Evolutionary conservation across 2,797 vertebrate genomes (phyloP).

Genomic region (Pagetopsis macropterus): DNA sequence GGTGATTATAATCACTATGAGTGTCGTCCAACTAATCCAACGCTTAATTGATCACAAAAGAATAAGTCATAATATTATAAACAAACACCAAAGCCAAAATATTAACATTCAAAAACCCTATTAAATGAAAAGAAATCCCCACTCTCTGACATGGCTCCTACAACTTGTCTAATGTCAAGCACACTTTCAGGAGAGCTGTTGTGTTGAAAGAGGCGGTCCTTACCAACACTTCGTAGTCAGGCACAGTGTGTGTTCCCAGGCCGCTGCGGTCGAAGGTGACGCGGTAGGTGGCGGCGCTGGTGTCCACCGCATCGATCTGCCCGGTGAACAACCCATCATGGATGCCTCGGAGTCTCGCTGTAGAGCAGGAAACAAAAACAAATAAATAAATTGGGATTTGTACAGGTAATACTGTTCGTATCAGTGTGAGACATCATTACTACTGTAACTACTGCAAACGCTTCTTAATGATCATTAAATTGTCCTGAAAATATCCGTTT

Average conservation of each 20-base stretch:
- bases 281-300: constrained; percentile 95
- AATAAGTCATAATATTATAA: too few relatives aligned
- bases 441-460: too few relatives aligned
- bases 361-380: background rate
- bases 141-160: too few relatives aligned
- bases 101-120: too few relatives aligned
- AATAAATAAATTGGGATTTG: background rate
- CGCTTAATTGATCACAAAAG: too few relatives aligned
- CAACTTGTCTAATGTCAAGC: background rate
- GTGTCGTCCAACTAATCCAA: too few relatives aligned
- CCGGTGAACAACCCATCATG: constrained; percentile 98
- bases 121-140: too few relatives aligned
- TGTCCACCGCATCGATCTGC: constrained; percentile 98
- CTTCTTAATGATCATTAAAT: background rate
- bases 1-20: too few relatives aligned
- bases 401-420: background rate
- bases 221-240: constrained; percentile 99
- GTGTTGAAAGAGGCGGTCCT: constrained; percentile 61
- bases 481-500: background rate
- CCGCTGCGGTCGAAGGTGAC: constrained; percentile 97
- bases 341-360: constrained; percentile 94
- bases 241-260: constrained; percentile 97
- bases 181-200: background rate
- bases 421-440: background rate
- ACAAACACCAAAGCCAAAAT: too few relatives aligned